Conservation (phyloP, 2,113 vertebrate genomes). For the Salvelinus sp. region DNA sequence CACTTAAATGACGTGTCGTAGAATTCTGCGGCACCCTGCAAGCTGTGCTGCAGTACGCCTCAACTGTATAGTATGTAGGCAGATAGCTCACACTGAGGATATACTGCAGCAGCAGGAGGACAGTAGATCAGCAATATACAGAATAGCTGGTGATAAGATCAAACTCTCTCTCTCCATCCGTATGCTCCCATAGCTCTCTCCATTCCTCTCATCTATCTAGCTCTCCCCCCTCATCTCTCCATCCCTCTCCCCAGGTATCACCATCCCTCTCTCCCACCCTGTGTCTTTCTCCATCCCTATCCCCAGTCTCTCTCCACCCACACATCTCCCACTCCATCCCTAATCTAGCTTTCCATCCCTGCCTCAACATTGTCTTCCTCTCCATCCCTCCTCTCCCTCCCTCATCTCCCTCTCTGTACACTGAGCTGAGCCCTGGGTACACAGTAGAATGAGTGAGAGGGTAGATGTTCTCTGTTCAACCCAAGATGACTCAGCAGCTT, state of each 20-base stretch:
- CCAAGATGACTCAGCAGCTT: constrained; percentile 56
- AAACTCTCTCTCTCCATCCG: neutral
- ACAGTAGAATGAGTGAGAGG: constrained; percentile 29
- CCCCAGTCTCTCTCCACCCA: too few species aligned
- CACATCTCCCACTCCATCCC: neutral
- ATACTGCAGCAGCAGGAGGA: neutral
- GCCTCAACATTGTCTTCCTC: neutral
- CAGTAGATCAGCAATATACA: neutral
- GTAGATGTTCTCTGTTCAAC: constrained; percentile 66
- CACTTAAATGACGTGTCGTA: too few species aligned
- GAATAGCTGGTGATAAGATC: neutral
- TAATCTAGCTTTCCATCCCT: neutral
- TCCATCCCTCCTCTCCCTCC: neutral
- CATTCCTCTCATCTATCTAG: neutral
- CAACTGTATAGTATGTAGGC: neutral
- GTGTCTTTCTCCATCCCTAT: neutral
- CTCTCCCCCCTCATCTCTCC: neutral
- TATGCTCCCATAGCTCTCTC: neutral
- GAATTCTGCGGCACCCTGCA: too few species aligned
- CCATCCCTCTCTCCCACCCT: neutral
- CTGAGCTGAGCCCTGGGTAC: constrained; percentile 24
- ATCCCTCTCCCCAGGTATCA: too few species aligned
- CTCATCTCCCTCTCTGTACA: constrained; percentile 18
- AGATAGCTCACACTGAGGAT: neutral
- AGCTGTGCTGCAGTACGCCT: too few species aligned